Percentiles rank a stretch among this genome's conserved stretches.
Conservation (phyloP, 2,888 invertebrate species). For the Axea sp. region DNA sequence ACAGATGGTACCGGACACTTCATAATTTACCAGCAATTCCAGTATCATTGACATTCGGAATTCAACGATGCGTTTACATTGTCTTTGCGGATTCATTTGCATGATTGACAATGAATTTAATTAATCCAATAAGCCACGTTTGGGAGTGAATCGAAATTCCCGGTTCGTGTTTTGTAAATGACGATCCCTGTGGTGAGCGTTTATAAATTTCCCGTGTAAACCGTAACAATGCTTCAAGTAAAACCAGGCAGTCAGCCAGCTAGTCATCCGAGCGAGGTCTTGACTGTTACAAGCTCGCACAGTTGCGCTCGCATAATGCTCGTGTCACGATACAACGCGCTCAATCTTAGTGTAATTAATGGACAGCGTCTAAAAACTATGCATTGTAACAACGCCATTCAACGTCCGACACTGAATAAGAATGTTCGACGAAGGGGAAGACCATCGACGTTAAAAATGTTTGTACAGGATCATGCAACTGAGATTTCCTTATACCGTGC, state of each 20-base stretch:
- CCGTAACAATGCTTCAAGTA: constrained; percentile 53
- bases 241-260: constrained; percentile 40
- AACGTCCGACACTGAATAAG: too few relatives aligned
- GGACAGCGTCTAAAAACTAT: constrained; percentile 56
- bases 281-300: constrained; percentile 45
- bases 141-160: constrained; percentile 48
- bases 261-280: constrained; percentile 42
- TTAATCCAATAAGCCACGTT: constrained; percentile 47
- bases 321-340: constrained; percentile 58
- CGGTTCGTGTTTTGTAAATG: constrained; percentile 30
- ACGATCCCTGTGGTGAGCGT: constrained; percentile 28
- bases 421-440: too few relatives aligned
- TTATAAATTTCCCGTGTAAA: constrained; percentile 54
- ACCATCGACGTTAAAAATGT: constrained; percentile 3
- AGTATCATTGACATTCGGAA: background rate
- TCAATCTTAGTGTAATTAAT: constrained; percentile 61
- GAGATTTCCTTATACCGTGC: too few relatives aligned
- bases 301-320: constrained; percentile 54
- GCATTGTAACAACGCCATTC: constrained; percentile 50
- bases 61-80: background rate
- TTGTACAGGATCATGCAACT: background rate
- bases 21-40: constrained; percentile 1
- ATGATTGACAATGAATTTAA: constrained; percentile 43
- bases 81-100: constrained; percentile 19
- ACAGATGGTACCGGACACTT: background rate